Percentiles rank a stretch among this genome's conserved stretches.
Evolutionary conservation across 1,140 invertebrate species (phyloP).

Genomic region (Meteorus sp.): DNA sequence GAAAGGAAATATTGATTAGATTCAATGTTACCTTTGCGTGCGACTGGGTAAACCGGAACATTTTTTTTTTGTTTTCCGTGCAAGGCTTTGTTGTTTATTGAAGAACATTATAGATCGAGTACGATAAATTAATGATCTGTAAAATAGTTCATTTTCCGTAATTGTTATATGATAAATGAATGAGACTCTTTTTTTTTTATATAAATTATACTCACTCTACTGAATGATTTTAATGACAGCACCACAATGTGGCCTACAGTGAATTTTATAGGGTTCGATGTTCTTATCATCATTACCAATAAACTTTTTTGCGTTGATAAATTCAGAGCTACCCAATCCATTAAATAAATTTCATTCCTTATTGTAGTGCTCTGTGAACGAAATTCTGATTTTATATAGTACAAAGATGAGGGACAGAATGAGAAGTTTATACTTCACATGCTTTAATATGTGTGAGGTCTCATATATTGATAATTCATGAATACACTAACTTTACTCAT

Average conservation of each 20-base stretch:
- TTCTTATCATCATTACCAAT: background rate
- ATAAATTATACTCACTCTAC: background rate
- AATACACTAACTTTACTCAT: constrained; percentile 2
- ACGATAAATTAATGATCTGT: background rate
- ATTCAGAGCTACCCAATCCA: background rate
- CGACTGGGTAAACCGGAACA: too few relatives aligned
- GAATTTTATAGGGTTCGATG: background rate
- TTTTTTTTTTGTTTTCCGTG: too few relatives aligned
- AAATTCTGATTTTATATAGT: background rate
- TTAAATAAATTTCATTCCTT: background rate
- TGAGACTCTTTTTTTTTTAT: background rate
- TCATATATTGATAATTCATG: background rate
- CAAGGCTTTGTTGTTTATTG: too few relatives aligned
- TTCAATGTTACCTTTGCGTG: too few relatives aligned
- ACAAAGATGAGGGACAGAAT: too few relatives aligned
- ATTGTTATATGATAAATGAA: background rate
- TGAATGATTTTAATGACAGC: background rate
- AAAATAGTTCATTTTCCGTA: too few relatives aligned
- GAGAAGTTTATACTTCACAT: too few relatives aligned
- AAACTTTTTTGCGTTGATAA: background rate
- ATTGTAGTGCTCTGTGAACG: too few relatives aligned
- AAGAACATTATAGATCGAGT: background rate
- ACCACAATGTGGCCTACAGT: background rate
- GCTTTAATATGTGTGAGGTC: too few relatives aligned
- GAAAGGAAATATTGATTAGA: too few relatives aligned